Conservation (phyloP, 1,140 invertebrate genomes). For the Zaprionus gabonicus region DNA sequence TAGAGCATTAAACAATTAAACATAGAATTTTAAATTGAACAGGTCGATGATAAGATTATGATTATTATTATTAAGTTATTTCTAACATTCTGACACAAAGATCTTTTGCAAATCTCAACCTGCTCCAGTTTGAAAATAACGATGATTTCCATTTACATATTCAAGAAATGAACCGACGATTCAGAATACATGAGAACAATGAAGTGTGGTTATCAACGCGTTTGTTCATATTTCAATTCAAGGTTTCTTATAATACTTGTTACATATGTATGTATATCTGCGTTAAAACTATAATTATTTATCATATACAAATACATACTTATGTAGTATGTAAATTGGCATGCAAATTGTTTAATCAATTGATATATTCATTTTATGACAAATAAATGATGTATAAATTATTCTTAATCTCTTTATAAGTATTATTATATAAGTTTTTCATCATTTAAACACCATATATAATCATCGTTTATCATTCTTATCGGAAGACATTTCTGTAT, state of each 20-base stretch:
- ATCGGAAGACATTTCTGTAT: conserved; percentile 67
- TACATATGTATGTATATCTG: neutral
- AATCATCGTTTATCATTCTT: conserved; percentile 33
- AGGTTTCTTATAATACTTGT: neutral
- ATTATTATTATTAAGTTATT: too few relatives aligned
- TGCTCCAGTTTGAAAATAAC: too few relatives aligned
- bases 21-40: too few relatives aligned
- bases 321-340: conserved; percentile 3
- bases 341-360: conserved; percentile 5
- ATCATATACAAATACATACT: conserved; percentile 4
- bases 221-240: neutral
- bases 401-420: conserved; percentile 17
- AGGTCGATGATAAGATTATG: too few relatives aligned
- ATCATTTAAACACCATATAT: conserved; percentile 21
- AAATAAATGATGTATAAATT: conserved; percentile 11
- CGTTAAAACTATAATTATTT: neutral
- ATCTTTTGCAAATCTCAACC: too few relatives aligned
- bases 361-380: neutral
- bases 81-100: too few relatives aligned
- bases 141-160: too few relatives aligned
- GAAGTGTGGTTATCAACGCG: neutral
- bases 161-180: neutral
- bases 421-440: conserved; percentile 16
- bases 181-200: neutral
- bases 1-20: too few relatives aligned